Base-by-base conservation (phyloP, 2,888 invertebrate species). In the Oscheius sp. region DNA sequence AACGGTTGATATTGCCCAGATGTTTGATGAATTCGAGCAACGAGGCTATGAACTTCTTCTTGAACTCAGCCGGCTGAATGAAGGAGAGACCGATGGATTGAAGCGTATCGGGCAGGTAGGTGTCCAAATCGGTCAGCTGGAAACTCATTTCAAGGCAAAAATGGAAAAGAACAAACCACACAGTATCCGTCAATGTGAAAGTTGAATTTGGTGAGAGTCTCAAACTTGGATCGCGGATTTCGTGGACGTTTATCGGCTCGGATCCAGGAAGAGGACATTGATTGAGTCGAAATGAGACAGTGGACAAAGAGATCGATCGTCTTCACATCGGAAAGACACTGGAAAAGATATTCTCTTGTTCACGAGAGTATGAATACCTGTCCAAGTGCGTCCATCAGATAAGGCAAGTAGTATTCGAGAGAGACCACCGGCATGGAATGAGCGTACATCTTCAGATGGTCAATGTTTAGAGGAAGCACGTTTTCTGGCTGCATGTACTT, bases 371-470 rank as follows among this genome's bases (percentile, higher is more conserved):
- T 10, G 21, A 21, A 21, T 57, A 73, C 74, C 47, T 55, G 33
- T 47, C 59, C 58, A 13, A 74, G 29, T 13, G 13, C 42, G 37
- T 47, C 60, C 81, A 81, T 81, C 51, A 79, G 29, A 37, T 81
- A 73, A 9, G 81, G 81, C 2, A 81, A 58, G 60, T 81, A 79
- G 53, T 81, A 81, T 11, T 79, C 78, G n/a, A 78, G 73, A 3
- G 71, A 58, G 7, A 79, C 76, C 57, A 70, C 76, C 21, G 79
- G 81, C 81, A 81, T 81, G 13, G 81, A 48, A 47, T 81, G 81
- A 0, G 77, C 55, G 53, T 81, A 76, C 53, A 81, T 42, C 79
- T 78, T 78, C 53, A 80, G 68, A 66, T 80, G 29, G 9, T 63
- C 13, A 11, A 78, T 63, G 10, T 47, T 35, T 0, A 75, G 74